Base-by-base conservation (phyloP, 1,140 invertebrate genomes). In the Cyrtorhinus lividipennis region DNA sequence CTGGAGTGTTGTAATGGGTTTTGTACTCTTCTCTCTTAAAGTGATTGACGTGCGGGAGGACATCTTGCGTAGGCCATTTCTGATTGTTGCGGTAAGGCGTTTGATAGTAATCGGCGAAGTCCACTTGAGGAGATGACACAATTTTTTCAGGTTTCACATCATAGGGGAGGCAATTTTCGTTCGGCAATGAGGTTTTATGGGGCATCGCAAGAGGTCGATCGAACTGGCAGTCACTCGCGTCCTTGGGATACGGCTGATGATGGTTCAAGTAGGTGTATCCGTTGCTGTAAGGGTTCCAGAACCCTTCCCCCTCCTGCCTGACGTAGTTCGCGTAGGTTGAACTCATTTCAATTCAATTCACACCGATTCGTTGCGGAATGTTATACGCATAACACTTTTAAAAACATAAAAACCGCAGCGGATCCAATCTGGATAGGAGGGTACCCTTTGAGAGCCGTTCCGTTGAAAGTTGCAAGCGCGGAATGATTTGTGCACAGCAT, bases 401-500 rank as follows among this genome's bases (percentile, higher is more conserved):
- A 53, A 22, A 53, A 53, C 48, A 53, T 53, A 15, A 53, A 53
- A 53, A 53, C 48, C 48, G 48, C 48, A 22, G 27, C 58, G 62
- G 38, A 59, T 2, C 62, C 46, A 64, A 64, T 64, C 62, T 18
- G n/a, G n/a, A n/a, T 26, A 15, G 24, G 22, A 56, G 46, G 48
- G 25, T 56, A 26, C 5, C 27, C 24, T 0, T 26, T 26, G 12
- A 13, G 25, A 25, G 48, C 38, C 12, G 48, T 53, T 53, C n/a
- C 48, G 48, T 53, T 53, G 48, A 22, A 53, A 20, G 48, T 53
- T 22, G 48, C 48, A 20, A 53, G 48, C 58, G n/a, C 46, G 56
- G 23, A 48, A 64, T 64, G 62, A 58, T 63, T 63, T 63, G 62
- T 59, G 57, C 56, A 15, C 24, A 18, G 15, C 13, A 22, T 53